These are phyloP conservation scores for Rallus crepitans DNA, from an alignment of 2,797 vertebrate species.

Conservation along the genomic window DNA sequence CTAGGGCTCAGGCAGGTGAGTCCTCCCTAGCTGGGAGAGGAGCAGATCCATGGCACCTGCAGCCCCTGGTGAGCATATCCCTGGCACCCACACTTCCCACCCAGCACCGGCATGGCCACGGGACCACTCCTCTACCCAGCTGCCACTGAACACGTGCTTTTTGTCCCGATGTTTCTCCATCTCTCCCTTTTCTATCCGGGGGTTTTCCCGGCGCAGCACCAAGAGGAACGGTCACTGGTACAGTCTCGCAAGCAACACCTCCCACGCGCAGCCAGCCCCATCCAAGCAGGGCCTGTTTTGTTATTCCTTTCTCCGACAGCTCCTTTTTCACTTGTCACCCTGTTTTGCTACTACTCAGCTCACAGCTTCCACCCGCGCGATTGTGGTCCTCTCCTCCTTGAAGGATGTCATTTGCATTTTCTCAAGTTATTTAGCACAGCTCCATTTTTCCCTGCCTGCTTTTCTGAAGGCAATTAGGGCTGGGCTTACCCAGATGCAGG, in stretches of 20 bases:
- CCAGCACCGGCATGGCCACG: fast-evolving
- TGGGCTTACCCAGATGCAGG: not conserved
- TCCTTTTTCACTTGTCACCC: constrained; percentile 73
- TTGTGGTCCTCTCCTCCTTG: constrained; percentile 27
- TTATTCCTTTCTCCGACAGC: constrained; percentile 61
- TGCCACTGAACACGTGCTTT: fast-evolving
- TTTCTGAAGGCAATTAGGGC: not conserved
- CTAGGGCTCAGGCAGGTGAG: not conserved
- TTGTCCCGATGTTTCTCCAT: not conserved
- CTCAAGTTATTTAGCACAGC: constrained; percentile 35
- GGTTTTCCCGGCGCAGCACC: constrained; percentile 4
- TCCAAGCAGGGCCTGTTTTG: constrained; percentile 42
- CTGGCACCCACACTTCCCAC: not conserved
- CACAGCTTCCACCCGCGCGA: constrained; percentile 39
- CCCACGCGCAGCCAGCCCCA: constrained; percentile 48
- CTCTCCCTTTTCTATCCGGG: not conserved
- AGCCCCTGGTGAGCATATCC: fast-evolving
- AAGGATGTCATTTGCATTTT: constrained; percentile 62
- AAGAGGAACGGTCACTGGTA: constrained; percentile 13
- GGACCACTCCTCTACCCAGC: not conserved
- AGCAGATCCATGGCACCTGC: not conserved
- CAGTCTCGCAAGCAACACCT: constrained; percentile 56
- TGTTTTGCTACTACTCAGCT: constrained; percentile 72
- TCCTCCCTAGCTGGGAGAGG: not conserved
- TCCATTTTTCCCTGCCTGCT: constrained; percentile 18